Evolutionary conservation across 2,797 vertebrate genomes (phyloP).

Genomic region (Aeoliscus strigatus): DNA sequence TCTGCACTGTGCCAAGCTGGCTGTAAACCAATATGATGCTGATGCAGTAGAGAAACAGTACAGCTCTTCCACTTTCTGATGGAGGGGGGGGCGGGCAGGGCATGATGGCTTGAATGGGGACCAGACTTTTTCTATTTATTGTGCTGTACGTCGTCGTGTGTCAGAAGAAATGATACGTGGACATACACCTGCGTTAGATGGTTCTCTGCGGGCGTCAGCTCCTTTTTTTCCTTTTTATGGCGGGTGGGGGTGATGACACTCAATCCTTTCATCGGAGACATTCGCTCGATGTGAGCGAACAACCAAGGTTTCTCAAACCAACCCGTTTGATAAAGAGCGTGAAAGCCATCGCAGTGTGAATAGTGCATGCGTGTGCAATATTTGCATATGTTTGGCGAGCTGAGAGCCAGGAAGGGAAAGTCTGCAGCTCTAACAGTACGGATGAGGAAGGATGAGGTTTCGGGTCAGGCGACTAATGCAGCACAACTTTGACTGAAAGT

Average conservation of each 20-base stretch:
- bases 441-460: constrained; percentile 28
- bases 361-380: constrained; percentile 18
- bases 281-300: constrained; percentile 9
- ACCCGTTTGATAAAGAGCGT: constrained; percentile 1
- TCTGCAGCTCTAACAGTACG: constrained; percentile 28
- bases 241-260: constrained; percentile 3
- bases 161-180: background rate
- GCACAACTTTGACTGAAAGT: constrained; percentile 51
- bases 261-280: constrained; percentile 9
- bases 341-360: constrained; percentile 7
- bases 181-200: constrained; percentile 17
- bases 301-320: background rate
- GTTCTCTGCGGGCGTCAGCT: constrained; percentile 17
- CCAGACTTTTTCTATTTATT: constrained; percentile 18
- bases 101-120: constrained; percentile 9
- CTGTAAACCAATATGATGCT: constrained; percentile 70
- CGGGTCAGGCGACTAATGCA: constrained; percentile 37
- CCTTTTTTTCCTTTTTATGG: constrained; percentile 6
- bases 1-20: constrained; percentile 51
- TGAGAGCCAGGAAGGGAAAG: constrained; percentile 11
- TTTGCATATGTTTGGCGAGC: constrained; percentile 23
- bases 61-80: constrained; percentile 35
- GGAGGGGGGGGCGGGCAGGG: constrained; percentile 30
- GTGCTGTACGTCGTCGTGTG: constrained; percentile 12
- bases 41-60: constrained; percentile 64